Base-by-base conservation (phyloP, 2,113 vertebrate genomes). In the Dinomys branickii region DNA sequence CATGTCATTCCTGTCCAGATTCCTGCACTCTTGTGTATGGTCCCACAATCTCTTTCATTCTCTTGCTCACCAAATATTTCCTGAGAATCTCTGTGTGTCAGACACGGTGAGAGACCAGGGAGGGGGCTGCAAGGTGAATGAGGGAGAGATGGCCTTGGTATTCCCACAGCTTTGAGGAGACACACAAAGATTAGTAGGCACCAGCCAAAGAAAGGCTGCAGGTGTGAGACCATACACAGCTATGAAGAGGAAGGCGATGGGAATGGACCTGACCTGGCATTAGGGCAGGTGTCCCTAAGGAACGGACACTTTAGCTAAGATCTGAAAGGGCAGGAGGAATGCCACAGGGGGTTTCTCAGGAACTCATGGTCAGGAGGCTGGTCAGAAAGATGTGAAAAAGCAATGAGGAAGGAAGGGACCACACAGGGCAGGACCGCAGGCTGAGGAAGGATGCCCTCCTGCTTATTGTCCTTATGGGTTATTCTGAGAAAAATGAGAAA, bases 401-500 rank as follows among this genome's bases (percentile, higher is more conserved):
- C 24, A 0, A 0, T 4, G n/a, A 82, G 50, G 88, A 59, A 54
- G 81, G 85, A 90, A 44, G 52, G 63, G 28, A 52, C 63, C 2
- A 0, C 19, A 16, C 3, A 0, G 24, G 65, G 13, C 71, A 88
- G 52, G 63, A 54, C 33, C 24, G 6, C 0, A 58, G 12, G 50
- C 73, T 61, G 1, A 35, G 12, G 71, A 54, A 17, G 5, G 38
- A 33, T 10, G 7, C 84, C 75, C 30, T 78, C 38, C n/a, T 52
- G 35, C 22, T 38, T 82, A 44, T 63, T 47, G 24, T 28, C 67
- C 19, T 85, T 7, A 7, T 35, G 78, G 47, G 87, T 84, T 78
- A 65, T 41, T 90, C 91, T 82, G 83, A 84, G 83, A 91, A 85
- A 87, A 91, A 26, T 19, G 73, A 61, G 20, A 65, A 71, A 17